phyloP scores from a whole-genome alignment of 1,140 invertebrate species.

The Phthorimaea operculella region DNA sequence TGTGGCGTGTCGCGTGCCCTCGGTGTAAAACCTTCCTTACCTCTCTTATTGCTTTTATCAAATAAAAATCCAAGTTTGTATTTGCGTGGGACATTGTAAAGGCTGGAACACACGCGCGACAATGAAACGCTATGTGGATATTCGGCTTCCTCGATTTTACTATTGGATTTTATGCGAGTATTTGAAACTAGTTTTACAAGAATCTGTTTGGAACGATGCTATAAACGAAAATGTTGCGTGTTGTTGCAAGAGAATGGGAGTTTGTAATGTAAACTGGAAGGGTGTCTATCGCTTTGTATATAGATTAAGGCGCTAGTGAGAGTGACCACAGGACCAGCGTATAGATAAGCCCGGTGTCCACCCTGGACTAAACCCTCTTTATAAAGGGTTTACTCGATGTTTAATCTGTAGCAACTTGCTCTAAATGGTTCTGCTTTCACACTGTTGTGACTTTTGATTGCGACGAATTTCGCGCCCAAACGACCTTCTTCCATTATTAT shows the following conservation, averaged over 20 bases:
- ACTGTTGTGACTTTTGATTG: too few species aligned
- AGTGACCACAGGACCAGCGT: too few species aligned
- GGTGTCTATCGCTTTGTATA: not conserved
- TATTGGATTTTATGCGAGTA: not conserved
- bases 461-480: not conserved
- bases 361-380: too few species aligned
- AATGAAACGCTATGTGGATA: not conserved
- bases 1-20: not conserved
- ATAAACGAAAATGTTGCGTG: not conserved
- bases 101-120: not conserved
- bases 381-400: too few species aligned
- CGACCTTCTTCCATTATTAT: not conserved
- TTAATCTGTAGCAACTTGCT: too few species aligned
- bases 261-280: not conserved
- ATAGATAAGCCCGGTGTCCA: too few species aligned
- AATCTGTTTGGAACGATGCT: not conserved
- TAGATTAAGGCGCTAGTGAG: too few species aligned
- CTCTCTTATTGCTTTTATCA: constrained; percentile 2
- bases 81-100: not conserved
- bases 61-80: not conserved
- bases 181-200: not conserved
- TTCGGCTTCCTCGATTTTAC: not conserved
- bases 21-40: not conserved
- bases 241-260: not conserved
- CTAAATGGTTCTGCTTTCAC: too few species aligned